Base-by-base conservation (phyloP, 2,113 vertebrate species). In the Capreolus pygargus region DNA sequence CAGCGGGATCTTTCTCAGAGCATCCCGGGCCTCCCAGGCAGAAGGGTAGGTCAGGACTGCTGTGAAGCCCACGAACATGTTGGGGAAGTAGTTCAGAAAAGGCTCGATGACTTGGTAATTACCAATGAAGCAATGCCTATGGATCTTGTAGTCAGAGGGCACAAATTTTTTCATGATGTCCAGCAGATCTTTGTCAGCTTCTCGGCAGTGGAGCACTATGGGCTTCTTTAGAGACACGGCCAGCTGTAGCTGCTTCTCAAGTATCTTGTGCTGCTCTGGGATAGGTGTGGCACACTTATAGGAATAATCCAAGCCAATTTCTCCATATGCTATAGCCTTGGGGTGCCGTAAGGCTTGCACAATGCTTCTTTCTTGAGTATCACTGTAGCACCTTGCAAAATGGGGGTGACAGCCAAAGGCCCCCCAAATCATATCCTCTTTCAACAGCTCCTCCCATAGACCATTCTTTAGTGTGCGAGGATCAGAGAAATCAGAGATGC, bases 351-450 rank as follows among this genome's bases (percentile, higher is more conserved):
- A 98, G 60, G 99, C 99, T 45, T 54, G 95, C 91, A 99, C 83
- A 89, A 99, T 98, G 39, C 91, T 98, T 85, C 93, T 98, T 97
- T 99, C 99, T 15, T 99, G 98, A 92, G 54, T n/a, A 1, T 93
- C 88, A 27, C 97, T 98, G 96, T 99, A 99, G 60, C 98, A 98
- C 60, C 98, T 98, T 88, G 99, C 99, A 97, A 99, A 99, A 97
- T 99, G 99, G 6, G 99, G 99, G 97, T 99, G 99, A 97, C 99
- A 99, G 27, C 99, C 99, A 97, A 99, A 99, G 2, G 99, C 99
- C 36, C 99, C 99, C 99, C 99, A 99, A 12, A 99, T 99, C 97
- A 98, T 96, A 95, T 99, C 99, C 64, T 99, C 99, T 39, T 89
- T 96, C 85, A 99, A 97, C 43, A 99, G 94, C 47, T 98, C 91